A percentile compares a stretch with the other conserved stretches of the same genome.
These are phyloP conservation scores for Dasyornis broadbenti DNA, from an alignment of 2,113 vertebrate genomes.

Conservation along the genomic window DNA sequence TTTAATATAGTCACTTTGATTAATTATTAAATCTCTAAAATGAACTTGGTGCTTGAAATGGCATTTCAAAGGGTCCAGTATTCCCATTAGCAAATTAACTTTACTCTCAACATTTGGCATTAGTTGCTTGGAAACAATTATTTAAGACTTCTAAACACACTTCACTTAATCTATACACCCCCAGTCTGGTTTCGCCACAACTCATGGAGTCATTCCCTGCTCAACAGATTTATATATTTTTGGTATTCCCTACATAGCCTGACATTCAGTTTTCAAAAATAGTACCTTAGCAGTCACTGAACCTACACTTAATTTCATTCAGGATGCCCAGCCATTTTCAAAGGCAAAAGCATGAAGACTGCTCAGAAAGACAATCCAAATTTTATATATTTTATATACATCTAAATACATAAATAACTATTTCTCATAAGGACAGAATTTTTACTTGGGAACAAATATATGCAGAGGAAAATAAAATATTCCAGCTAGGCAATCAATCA, in stretches of 20 bases:
- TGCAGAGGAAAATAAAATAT: neutral
- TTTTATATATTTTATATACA: neutral
- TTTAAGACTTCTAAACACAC: neutral
- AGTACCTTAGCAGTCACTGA: neutral
- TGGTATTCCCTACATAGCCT: neutral
- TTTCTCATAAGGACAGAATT: neutral
- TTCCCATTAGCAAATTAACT: slow-evolving; percentile 55
- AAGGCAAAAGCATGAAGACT: neutral
- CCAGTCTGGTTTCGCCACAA: neutral
- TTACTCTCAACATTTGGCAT: neutral
- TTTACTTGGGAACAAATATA: neutral
- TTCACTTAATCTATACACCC: neutral
- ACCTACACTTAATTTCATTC: neutral
- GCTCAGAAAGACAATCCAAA: neutral
- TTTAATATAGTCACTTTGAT: slow-evolving; percentile 51
- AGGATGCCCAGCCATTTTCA: neutral
- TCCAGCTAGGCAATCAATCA: neutral
- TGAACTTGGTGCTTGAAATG: slow-evolving; percentile 1
- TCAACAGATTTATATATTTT: neutral
- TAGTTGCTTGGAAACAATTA: slow-evolving; percentile 31
- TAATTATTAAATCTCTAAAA: slow-evolving; percentile 59
- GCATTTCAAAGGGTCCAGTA: slow-evolving; percentile 32
- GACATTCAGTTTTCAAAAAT: neutral
- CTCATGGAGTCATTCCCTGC: neutral
- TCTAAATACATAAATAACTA: neutral